A percentile compares a stretch with the other conserved stretches of the same genome.
Evolutionary conservation across 2,797 vertebrate genomes (phyloP).

Genomic region (Gymnoscopelus braueri): DNA sequence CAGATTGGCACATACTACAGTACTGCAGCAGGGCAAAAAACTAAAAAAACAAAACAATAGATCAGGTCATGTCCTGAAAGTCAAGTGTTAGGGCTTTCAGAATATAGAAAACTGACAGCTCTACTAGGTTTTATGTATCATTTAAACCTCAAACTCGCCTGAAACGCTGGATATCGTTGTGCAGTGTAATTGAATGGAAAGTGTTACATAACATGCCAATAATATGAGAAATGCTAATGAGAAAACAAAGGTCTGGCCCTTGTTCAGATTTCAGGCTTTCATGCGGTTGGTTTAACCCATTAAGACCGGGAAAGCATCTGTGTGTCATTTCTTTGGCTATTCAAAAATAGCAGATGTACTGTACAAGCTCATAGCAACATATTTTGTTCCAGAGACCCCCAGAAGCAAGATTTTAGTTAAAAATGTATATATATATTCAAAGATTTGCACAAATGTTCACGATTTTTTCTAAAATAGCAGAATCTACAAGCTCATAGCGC

Average conservation of each 20-base stretch:
- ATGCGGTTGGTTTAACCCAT: too few relatives aligned
- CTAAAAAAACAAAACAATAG: background rate
- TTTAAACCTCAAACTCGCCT: background rate
- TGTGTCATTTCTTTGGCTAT: too few relatives aligned
- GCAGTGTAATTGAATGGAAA: background rate
- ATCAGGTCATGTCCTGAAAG: conserved; percentile 3
- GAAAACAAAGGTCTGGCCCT: background rate
- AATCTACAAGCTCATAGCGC: too few relatives aligned
- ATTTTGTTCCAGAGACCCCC: too few relatives aligned
- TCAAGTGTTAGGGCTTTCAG: background rate
- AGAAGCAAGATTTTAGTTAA: too few relatives aligned
- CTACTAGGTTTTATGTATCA: background rate
- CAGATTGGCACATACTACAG: conserved; percentile 41
- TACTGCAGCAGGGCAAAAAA: background rate
- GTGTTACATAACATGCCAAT: background rate
- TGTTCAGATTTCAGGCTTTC: conserved; percentile 11
- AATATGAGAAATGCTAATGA: background rate
- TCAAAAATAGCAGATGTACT: too few relatives aligned
- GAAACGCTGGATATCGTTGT: background rate
- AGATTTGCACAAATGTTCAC: too few relatives aligned
- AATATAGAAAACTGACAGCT: background rate
- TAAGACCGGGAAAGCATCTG: too few relatives aligned
- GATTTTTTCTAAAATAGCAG: too few relatives aligned
- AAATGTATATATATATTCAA: too few relatives aligned
- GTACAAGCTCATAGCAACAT: too few relatives aligned